A percentile compares a stretch with the other conserved stretches of the same genome.
These are phyloP conservation scores for Argynnis bischoffii DNA, from an alignment of 2,888 invertebrate species.

Conservation along the genomic window DNA sequence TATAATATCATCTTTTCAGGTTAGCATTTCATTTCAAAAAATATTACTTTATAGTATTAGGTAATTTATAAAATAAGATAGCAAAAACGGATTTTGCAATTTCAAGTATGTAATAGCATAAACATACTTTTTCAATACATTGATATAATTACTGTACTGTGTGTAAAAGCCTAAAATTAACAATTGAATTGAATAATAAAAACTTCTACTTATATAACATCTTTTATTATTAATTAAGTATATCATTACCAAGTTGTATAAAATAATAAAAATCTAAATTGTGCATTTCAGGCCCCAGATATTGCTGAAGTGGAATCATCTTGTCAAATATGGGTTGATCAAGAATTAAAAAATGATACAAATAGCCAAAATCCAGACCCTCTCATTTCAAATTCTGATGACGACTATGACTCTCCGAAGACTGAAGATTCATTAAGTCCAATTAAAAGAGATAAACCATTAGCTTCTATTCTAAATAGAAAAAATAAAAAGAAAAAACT, in stretches of 20 bases:
- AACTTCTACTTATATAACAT: too few species aligned
- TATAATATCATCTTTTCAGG: constrained; percentile 43
- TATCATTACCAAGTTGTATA: too few species aligned
- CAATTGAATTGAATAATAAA: background rate
- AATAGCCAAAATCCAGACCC: constrained; percentile 60
- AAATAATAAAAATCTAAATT: background rate
- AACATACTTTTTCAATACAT: too few species aligned
- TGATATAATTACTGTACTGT: too few species aligned
- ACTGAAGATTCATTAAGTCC: constrained; percentile 43
- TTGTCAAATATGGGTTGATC: constrained; percentile 60
- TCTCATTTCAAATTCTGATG: constrained; percentile 55
- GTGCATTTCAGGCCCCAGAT: constrained; percentile 53
- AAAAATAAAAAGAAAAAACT: constrained; percentile 51
- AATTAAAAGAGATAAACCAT: constrained; percentile 48
- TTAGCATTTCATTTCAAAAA: constrained; percentile 44
- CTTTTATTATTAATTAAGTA: too few species aligned
- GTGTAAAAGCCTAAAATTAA: background rate
- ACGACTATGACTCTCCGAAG: constrained; percentile 53
- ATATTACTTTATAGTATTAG: too few species aligned
- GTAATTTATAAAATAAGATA: too few species aligned
- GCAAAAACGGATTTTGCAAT: too few species aligned
- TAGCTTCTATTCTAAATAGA: constrained; percentile 50
- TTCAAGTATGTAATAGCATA: too few species aligned
- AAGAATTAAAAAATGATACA: constrained; percentile 49
- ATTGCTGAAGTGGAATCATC: constrained; percentile 59